These are phyloP conservation scores for Aethes cnicana DNA, from an alignment of 2,888 invertebrate genomes.

Conservation along the genomic window DNA sequence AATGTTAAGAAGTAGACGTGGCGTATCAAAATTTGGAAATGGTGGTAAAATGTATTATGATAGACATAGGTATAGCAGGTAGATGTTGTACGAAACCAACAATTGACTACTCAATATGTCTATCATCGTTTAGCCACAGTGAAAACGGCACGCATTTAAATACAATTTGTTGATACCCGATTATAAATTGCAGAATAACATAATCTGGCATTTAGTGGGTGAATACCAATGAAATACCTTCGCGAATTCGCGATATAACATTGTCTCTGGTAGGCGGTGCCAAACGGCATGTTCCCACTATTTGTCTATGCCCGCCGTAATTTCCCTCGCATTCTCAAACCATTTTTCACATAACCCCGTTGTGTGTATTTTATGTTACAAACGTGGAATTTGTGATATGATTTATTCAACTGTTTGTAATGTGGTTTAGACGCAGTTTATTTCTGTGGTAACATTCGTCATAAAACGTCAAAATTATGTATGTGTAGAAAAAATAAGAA, in stretches of 20 bases:
- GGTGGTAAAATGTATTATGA: too few species aligned
- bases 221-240: not conserved
- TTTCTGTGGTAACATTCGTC: too few species aligned
- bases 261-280: not conserved
- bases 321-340: constrained; percentile 10
- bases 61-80: too few species aligned
- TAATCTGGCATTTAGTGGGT: not conserved
- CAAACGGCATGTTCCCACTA: constrained; percentile 2
- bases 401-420: constrained; percentile 11
- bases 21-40: too few species aligned
- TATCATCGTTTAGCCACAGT: too few species aligned
- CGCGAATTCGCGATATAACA: not conserved
- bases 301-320: constrained; percentile 9
- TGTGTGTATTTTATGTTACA: not conserved
- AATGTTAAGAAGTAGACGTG: too few species aligned
- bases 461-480: too few species aligned
- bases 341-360: constrained; percentile 3
- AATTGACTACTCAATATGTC: too few species aligned
- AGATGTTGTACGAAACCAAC: too few species aligned
- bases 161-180: too few species aligned
- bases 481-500: not conserved
- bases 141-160: too few species aligned
- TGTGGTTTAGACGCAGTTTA: not conserved
- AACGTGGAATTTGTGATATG: constrained; percentile 6
- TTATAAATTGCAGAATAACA: not conserved